Evolutionary conservation across 1,140 invertebrate genomes (phyloP), one percentile per base, ranked within the genome.

Genomic region (Manduca sexta): DNA sequence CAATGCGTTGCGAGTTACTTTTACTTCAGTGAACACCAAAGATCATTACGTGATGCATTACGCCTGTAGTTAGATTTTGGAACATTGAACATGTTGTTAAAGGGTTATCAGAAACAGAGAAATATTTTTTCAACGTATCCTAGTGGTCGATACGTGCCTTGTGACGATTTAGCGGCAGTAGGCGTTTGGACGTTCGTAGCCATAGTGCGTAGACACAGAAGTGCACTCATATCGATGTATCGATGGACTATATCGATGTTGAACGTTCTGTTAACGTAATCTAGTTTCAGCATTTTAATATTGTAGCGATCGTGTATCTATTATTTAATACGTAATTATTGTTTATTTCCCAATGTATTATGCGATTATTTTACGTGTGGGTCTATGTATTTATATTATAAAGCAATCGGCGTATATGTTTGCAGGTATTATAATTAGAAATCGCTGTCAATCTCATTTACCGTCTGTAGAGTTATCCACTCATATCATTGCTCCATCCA

Each of bases 401-500:
- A 26, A 3, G 21, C 8, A 26, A 26, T 26, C 21, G 21, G 21
- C 21, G 21, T 26, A 26, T n/a, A n/a, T 26, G 21, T 26, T 26
- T 8, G 21, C 21, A 26, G 4, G 8, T 26, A 26, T 3, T 26
- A 26, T 26, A 8, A 26, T 26, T 26, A 5, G 21, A 26, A 5
- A 26, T 26, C 21, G 21, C 21, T 42, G 13, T 13, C 13, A 10
- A 10, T 21, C 3, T 18, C 39, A 49, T 18, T 42, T 12, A 16
- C 30, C 43, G n/a, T 35, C 33, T 66, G 64, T 55, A 52, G n/a
- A 52, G 26, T 18, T 34, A 45, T 41, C 15, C 14, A 60, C 49
- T 80, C 76, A 78, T 83, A 80, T 83, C 74, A 83, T 72, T 50
- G 56, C 64, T 76, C 79, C 79, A 78, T 83, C 79, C 79, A 81